Base-by-base conservation (phyloP, 1,140 invertebrate genomes). In the Ceratosolen fusciceps region DNA sequence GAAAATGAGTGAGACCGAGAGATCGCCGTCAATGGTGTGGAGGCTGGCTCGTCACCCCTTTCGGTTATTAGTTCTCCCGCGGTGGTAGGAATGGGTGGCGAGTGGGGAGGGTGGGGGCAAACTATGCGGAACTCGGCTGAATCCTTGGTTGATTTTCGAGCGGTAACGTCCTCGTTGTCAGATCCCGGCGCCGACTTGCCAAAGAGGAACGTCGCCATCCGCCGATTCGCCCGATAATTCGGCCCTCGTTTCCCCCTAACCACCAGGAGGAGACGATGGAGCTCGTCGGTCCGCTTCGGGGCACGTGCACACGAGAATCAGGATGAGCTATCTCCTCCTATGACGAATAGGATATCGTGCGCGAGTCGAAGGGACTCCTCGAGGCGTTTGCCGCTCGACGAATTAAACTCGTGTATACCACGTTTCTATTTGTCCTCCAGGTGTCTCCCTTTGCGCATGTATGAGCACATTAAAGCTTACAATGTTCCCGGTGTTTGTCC, bases 211-310 rank as follows among this genome's bases (percentile, higher is more conserved):
- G 14, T 52, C 19, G 19, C n/a, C 31, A 67, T 29, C n/a, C 26
- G 73, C 34, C 49, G 60, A 76, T 34, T 47, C n/a, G 74, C 29
- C 43, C 37, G 39, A 76, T 76, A 67, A 67, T 76, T 76, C 26
- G 47, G 29, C 21, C 3, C 43, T 49, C 21, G 29, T 52, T n/a
- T 67, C 43, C 29, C 12, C 21, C 9, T 60, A 24, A 2, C 43
- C 14, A 39, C 24, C 2, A 49, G 14, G 12, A n/a, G n/a, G n/a
- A n/a, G n/a, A 34, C 3, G 34, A 62, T 34, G 14, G 34, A 34
- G 12, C 3, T 34, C 24, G 56, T 29, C 14, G 8, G 8, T 14
- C 24, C 54, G 10, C 24, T 26, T 31, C 16, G 3, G 8, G 0
- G 58, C 16, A 62, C 14, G 21, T 34, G 10, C 19, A 34, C 29